phyloP scores from a whole-genome alignment of 2,113 vertebrate genomes.

The Carlito syrichta region DNA sequence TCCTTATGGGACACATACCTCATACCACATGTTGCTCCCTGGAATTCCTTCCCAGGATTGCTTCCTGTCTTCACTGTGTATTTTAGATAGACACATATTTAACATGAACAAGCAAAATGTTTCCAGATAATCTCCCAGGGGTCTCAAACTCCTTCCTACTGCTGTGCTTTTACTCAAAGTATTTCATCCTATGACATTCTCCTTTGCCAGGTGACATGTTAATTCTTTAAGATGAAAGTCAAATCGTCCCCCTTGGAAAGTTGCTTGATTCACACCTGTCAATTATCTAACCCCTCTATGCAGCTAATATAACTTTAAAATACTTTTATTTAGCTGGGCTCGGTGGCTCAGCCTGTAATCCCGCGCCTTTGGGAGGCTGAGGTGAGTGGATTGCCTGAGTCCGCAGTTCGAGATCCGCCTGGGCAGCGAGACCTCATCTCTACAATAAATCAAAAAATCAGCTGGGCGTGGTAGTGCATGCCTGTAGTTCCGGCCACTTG shows the following conservation, averaged over 20 bases:
- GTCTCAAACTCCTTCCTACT: background rate
- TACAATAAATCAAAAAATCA: too few relatives aligned
- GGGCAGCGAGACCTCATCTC: too few relatives aligned
- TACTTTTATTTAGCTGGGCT: background rate
- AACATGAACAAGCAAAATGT: background rate
- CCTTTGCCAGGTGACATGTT: background rate
- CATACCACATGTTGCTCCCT: background rate
- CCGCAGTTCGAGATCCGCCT: too few relatives aligned
- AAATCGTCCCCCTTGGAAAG: background rate
- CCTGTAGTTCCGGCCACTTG: too few relatives aligned
- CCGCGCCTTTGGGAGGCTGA: too few relatives aligned
- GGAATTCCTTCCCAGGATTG: rapidly evolving
- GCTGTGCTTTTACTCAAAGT: background rate
- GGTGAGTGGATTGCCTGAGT: too few relatives aligned
- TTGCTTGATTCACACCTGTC: background rate
- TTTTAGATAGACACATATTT: background rate
- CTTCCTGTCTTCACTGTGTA: background rate
- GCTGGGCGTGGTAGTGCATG: too few relatives aligned
- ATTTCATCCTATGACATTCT: background rate
- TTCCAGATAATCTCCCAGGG: background rate
- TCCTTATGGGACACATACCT: rapidly evolving
- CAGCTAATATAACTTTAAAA: background rate
- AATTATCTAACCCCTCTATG: background rate
- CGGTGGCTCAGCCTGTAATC: too few relatives aligned
- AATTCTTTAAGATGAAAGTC: background rate